Evolutionary conservation across 2,797 vertebrate species (phyloP).

Genomic region (Kryptolebias ocellatus): DNA sequence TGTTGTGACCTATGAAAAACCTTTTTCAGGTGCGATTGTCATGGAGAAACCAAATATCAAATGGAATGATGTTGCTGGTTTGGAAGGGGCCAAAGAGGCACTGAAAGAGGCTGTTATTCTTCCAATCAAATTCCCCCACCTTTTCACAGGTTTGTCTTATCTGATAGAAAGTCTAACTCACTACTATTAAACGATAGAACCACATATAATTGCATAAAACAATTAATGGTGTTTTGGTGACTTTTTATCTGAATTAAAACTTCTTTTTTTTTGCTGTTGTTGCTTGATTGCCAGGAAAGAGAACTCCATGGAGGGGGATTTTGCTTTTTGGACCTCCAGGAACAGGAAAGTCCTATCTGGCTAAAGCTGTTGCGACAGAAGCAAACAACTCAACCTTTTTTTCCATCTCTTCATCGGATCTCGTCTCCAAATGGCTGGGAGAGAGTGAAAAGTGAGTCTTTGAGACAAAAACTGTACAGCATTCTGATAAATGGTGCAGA

Average conservation of each 20-base stretch:
- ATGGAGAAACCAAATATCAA: slow-evolving; percentile 97
- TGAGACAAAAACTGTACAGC: not conserved
- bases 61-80: slow-evolving; percentile 96
- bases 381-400: slow-evolving; percentile 99
- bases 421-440: slow-evolving; percentile 98
- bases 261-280: too few relatives aligned
- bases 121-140: slow-evolving; percentile 99
- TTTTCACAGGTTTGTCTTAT: slow-evolving; percentile 90
- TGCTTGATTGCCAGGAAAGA: slow-evolving; percentile 85
- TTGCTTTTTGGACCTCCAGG: slow-evolving; percentile 97
- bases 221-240: not conserved
- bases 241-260: too few relatives aligned
- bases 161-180: not conserved
- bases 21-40: slow-evolving; percentile 90
- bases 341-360: slow-evolving; percentile 98
- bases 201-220: not conserved
- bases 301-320: slow-evolving; percentile 98
- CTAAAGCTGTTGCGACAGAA: slow-evolving; percentile 98
- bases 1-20: not conserved
- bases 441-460: slow-evolving; percentile 97
- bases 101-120: slow-evolving; percentile 99
- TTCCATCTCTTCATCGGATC: slow-evolving; percentile 95
- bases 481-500: not conserved
- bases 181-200: not conserved
- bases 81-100: slow-evolving; percentile 97